Evolutionary conservation across 2,888 invertebrate species (phyloP).

Genomic region (Caradrina clavipalpis): DNA sequence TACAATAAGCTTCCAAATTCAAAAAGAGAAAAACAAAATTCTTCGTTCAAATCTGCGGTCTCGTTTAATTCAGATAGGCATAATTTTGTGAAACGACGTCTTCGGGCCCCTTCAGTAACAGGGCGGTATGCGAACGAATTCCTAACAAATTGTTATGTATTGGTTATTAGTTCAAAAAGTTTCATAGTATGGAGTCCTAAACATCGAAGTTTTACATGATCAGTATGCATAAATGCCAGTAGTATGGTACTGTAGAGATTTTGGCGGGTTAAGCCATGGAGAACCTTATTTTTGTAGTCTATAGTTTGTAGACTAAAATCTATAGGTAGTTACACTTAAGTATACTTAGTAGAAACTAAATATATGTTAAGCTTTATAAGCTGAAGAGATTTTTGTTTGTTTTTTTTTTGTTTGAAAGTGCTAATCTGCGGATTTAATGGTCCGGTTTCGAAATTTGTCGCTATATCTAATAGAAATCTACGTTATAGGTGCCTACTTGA

Average conservation of each 20-base stretch:
- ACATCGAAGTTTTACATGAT: constrained; percentile 5
- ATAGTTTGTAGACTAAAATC: too few relatives aligned
- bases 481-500: too few relatives aligned
- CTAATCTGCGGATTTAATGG: too few relatives aligned
- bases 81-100: constrained; percentile 47
- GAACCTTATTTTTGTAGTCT: too few relatives aligned
- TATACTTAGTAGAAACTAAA: too few relatives aligned
- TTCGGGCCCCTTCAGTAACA: constrained; percentile 33
- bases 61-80: constrained; percentile 20
- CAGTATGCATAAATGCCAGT: not conserved
- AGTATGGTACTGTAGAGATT: too few relatives aligned
- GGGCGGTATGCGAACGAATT: constrained; percentile 57
- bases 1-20: not conserved
- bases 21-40: constrained; percentile 1
- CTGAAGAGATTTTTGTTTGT: too few relatives aligned
- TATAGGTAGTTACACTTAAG: too few relatives aligned
- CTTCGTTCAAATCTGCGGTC: not conserved
- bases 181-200: constrained; percentile 21
- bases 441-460: too few relatives aligned
- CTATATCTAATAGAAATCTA: too few relatives aligned
- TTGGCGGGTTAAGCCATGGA: not conserved
- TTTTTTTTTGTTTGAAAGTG: too few relatives aligned
- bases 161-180: constrained; percentile 50
- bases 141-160: constrained; percentile 51
- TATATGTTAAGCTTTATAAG: too few relatives aligned